phyloP scores from a whole-genome alignment of 2,888 invertebrate genomes.

The Dicycla oo region DNA sequence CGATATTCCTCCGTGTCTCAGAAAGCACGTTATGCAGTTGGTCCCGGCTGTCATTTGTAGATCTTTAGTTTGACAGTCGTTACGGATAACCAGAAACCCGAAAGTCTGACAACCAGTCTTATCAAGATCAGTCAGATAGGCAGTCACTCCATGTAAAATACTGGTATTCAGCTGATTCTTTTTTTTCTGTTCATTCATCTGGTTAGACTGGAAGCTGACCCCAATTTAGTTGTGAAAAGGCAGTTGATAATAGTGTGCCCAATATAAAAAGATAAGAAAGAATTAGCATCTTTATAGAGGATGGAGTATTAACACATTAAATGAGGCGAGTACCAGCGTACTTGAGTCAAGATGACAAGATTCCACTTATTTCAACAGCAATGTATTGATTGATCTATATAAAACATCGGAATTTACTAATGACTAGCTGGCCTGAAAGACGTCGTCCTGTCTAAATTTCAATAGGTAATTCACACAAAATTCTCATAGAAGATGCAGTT shows the following conservation, averaged over 20 bases:
- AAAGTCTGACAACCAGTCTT: too few relatives aligned
- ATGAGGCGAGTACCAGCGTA: not conserved
- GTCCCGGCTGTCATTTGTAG: not conserved
- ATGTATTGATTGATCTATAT: too few relatives aligned
- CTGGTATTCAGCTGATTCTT: not conserved
- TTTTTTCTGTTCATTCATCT: not conserved
- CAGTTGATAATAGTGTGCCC: not conserved
- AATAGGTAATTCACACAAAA: too few relatives aligned
- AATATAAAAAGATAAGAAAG: not conserved
- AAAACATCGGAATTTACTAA: too few relatives aligned
- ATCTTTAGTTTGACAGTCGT: not conserved
- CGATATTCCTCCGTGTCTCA: not conserved
- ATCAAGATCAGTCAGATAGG: not conserved
- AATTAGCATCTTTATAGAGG: not conserved
- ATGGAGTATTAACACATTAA: too few relatives aligned
- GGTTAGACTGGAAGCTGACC: not conserved
- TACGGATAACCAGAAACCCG: too few relatives aligned
- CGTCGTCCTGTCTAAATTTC: too few relatives aligned
- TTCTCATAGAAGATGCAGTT: too few relatives aligned
- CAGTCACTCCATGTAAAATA: not conserved
- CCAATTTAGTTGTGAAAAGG: too few relatives aligned
- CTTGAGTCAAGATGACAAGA: not conserved
- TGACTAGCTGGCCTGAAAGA: too few relatives aligned
- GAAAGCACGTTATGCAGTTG: not conserved
- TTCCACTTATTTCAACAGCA: too few relatives aligned